Percentiles rank a stretch among this genome's conserved stretches.
These are phyloP conservation scores for Fragum sueziense DNA, from an alignment of 2,888 invertebrate species.

Conservation along the genomic window DNA sequence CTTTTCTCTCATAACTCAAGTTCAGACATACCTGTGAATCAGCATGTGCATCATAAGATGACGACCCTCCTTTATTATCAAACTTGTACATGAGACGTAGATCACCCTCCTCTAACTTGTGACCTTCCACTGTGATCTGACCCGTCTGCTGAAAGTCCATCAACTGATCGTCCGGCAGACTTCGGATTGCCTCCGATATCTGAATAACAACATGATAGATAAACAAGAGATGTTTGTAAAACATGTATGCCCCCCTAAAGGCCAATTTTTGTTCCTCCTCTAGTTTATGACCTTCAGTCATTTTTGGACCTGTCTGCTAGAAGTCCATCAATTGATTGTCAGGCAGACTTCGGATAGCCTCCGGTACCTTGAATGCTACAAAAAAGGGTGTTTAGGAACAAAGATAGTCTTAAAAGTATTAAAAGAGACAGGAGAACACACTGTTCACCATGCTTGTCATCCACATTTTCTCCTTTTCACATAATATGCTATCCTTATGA, in stretches of 20 bases:
- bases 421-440: too few relatives aligned
- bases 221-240: too few relatives aligned
- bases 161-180: constrained; percentile 85
- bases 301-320: constrained; percentile 88
- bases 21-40: constrained; percentile 87
- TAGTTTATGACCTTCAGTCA: constrained; percentile 89
- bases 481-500: too few relatives aligned
- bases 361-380: constrained; percentile 85
- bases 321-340: constrained; percentile 88
- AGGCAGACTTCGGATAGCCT: constrained; percentile 86
- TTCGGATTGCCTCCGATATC: constrained; percentile 88
- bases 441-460: too few relatives aligned
- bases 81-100: constrained; percentile 89
- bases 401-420: too few relatives aligned
- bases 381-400: too few relatives aligned
- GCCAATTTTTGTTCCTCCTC: too few relatives aligned
- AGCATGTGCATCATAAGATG: constrained; percentile 94
- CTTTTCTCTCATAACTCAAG: too few relatives aligned
- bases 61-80: constrained; percentile 82
- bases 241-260: too few relatives aligned
- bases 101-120: constrained; percentile 85
- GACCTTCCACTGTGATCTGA: constrained; percentile 88
- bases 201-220: constrained; percentile 77
- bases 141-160: constrained; percentile 88
- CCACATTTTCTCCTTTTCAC: too few relatives aligned